These are phyloP conservation scores for Mohoua ochrocephala DNA, from an alignment of 2,113 vertebrate species.

Conservation along the genomic window DNA sequence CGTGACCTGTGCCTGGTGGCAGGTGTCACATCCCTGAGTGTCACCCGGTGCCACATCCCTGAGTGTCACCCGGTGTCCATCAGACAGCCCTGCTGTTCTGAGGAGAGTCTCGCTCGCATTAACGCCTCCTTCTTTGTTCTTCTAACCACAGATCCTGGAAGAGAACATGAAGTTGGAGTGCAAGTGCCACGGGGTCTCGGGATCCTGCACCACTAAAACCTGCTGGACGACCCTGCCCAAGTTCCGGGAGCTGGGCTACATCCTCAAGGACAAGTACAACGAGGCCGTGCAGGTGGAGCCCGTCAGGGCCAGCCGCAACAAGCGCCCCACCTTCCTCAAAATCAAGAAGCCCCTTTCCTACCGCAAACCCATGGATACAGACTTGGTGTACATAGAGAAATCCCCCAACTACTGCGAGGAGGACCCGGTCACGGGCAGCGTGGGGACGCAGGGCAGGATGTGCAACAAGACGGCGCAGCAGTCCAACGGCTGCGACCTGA, in stretches of 20 bases:
- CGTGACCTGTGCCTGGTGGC: background rate
- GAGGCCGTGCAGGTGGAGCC: conserved; percentile 92
- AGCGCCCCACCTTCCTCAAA: conserved; percentile 94
- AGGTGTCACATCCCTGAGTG: too few relatives aligned
- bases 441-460: conserved; percentile 91
- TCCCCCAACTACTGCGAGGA: conserved; percentile 98
- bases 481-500: conserved; percentile 89
- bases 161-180: conserved; percentile 94
- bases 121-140: background rate
- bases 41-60: too few relatives aligned
- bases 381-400: conserved; percentile 95
- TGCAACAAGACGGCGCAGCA: conserved; percentile 97
- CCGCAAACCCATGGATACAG: conserved; percentile 94
- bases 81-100: background rate
- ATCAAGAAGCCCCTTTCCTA: conserved; percentile 94
- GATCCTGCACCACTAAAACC: conserved; percentile 96
- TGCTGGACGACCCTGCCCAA: conserved; percentile 98
- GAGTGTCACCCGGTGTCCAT: fast-evolving
- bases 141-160: conserved; percentile 82
- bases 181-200: conserved; percentile 93
- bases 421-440: conserved; percentile 85
- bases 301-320: conserved; percentile 90
- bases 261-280: conserved; percentile 95
- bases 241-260: conserved; percentile 94
- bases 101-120: background rate